Evolutionary conservation across 1,140 invertebrate species (phyloP), one percentile per base, ranked within the genome.

Genomic region (Anastatus disparis): DNA sequence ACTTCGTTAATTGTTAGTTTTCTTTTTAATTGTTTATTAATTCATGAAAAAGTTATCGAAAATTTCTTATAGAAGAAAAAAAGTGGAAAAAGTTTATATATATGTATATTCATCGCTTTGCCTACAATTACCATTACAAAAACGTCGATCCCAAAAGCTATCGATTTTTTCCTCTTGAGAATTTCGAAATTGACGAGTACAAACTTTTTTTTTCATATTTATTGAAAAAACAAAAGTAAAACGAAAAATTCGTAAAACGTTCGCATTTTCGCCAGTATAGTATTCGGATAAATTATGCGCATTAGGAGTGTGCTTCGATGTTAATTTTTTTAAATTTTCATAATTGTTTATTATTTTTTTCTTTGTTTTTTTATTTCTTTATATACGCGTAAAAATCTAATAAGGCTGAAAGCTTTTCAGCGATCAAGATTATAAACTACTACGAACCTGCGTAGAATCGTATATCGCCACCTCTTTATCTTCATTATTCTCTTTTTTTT

Each of bases 331-430:
- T 35, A 6, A 35, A 10, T 35, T 4, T 35, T 6, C 31, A 6
- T 4, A 10, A 4, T 35, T 35, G 4, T 35, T 35, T 35, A 35
- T 35, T 35, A 35, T 6, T 35, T 4, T 50, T 31, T 59, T 2
- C 15, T 68, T 50, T 7, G 29, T 10, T 29, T 63, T 53, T 35
- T 29, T 26, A 1, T 35, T 55, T 44, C 6, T 69, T 42, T 13
- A 6, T 38, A 26, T 52, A 73, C 35, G 67, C 61, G 42, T 74
- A 74, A 71, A 71, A 74, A 74, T 70, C 69, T 74, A 71, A 52
- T 74, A 74, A 74, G 68, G 68, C 72, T 71, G 68, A 71, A 71
- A 74, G 68, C 68, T 74, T 71, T 71, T 74, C 67, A 71, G 69
- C 64, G 29, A 74, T 71, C 72, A 46, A 68, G 50, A 74, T 66